Conservation (phyloP, 2,888 invertebrate species). For the Cataglyphis livida region DNA sequence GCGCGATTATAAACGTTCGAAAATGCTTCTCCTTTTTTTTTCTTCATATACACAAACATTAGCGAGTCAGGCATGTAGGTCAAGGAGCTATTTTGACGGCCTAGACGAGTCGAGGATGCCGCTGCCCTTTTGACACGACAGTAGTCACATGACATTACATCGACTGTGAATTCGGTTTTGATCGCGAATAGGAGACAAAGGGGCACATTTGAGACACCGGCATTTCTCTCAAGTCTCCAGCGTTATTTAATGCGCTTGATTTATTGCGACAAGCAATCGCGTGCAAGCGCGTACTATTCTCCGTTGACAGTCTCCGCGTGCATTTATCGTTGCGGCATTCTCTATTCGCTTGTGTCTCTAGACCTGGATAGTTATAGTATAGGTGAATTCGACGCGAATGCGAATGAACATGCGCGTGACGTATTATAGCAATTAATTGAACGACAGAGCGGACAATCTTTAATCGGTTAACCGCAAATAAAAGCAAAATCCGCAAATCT, state of each 20-base stretch:
- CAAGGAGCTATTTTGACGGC: conserved; percentile 62
- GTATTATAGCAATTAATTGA: conserved; percentile 29
- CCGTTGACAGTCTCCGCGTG: conserved; percentile 42
- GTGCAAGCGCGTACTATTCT: conserved; percentile 27
- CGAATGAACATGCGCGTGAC: conserved; percentile 8
- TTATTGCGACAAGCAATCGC: conserved; percentile 38
- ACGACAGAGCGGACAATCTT: not conserved
- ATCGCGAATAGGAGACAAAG: conserved; percentile 38
- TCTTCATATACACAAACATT: conserved; percentile 30
- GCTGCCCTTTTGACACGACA: conserved; percentile 56
- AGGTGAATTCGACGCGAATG: conserved; percentile 1
- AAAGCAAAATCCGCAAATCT: not conserved
- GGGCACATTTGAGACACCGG: not conserved
- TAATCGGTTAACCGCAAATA: not conserved
- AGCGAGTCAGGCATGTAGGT: conserved; percentile 61
- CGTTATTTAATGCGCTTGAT: conserved; percentile 56
- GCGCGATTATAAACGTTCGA: conserved; percentile 31
- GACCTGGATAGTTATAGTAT: not conserved
- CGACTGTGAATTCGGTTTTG: conserved; percentile 25
- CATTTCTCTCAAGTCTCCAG: conserved; percentile 22
- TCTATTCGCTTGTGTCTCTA: conserved; percentile 24
- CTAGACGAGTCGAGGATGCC: conserved; percentile 59
- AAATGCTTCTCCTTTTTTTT: conserved; percentile 37
- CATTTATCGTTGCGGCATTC: conserved; percentile 19
- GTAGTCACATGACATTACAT: conserved; percentile 15